A percentile compares a stretch with the other conserved stretches of the same genome.
Evolutionary conservation across 2,113 vertebrate species (phyloP).

Genomic region (Tapirus terrestris): DNA sequence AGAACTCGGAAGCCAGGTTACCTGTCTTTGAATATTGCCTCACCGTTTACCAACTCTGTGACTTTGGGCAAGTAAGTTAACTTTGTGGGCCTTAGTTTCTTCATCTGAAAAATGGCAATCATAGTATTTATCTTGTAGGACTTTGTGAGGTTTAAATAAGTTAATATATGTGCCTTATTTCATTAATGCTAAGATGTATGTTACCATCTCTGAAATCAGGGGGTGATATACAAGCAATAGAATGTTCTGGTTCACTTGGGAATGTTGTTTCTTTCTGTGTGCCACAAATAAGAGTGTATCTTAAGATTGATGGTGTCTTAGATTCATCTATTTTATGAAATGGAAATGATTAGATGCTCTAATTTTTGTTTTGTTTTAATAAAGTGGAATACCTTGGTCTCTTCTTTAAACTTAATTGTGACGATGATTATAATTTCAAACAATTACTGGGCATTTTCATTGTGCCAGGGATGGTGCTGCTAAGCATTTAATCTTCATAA

Average conservation of each 20-base stretch:
- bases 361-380: neutral
- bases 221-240: neutral
- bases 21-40: neutral
- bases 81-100: neutral
- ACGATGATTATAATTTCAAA: neutral
- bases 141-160: neutral
- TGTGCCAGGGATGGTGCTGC: neutral
- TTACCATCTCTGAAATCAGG: neutral
- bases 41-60: neutral
- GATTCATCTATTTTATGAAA: neutral
- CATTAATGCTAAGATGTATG: neutral
- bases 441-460: neutral
- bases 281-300: neutral
- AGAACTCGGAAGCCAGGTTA: neutral
- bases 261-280: neutral
- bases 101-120: neutral
- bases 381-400: neutral
- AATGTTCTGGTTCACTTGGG: neutral
- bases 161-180: neutral
- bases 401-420: neutral
- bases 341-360: neutral
- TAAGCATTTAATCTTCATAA: neutral
- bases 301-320: neutral
- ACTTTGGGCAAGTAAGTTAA: neutral
- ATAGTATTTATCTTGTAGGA: neutral